phyloP scores from a whole-genome alignment of 1,140 invertebrate genomes.

The Lordiphosa collinella region DNA sequence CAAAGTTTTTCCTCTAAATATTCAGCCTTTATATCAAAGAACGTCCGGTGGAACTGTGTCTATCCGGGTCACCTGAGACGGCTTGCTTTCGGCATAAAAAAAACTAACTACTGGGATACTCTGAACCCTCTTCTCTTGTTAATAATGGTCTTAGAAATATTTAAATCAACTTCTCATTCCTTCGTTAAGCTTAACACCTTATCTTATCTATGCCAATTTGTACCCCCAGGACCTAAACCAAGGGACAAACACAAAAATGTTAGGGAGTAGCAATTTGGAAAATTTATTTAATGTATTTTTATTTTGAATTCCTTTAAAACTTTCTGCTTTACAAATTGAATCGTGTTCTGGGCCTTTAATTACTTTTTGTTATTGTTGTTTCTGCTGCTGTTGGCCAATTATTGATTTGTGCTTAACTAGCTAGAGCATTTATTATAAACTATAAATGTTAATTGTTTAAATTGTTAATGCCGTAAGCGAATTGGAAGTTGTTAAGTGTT shows the following conservation, averaged over 20 bases:
- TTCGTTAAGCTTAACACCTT: too few species aligned
- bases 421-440: conserved; percentile 47
- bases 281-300: conserved; percentile 52
- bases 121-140: too few species aligned
- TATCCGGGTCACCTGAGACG: too few species aligned
- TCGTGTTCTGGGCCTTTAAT: conserved; percentile 23
- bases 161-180: too few species aligned
- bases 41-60: too few species aligned
- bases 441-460: conserved; percentile 58
- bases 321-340: conserved; percentile 61
- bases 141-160: too few species aligned
- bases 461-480: conserved; percentile 46
- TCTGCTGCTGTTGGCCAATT: conserved; percentile 18
- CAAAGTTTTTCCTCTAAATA: too few species aligned
- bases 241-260: conserved; percentile 24
- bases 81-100: too few species aligned
- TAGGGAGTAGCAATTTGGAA: conserved; percentile 35
- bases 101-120: too few species aligned
- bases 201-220: too few species aligned
- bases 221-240: too few species aligned
- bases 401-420: conserved; percentile 43
- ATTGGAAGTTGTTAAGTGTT: conserved; percentile 46
- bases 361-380: conserved; percentile 28
- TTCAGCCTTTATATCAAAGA: too few species aligned
- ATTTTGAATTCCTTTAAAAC: conserved; percentile 46